A percentile compares a stretch with the other conserved stretches of the same genome.
Evolutionary conservation across 2,797 vertebrate species (phyloP).

Genomic region (Heterohyrax brucei): DNA sequence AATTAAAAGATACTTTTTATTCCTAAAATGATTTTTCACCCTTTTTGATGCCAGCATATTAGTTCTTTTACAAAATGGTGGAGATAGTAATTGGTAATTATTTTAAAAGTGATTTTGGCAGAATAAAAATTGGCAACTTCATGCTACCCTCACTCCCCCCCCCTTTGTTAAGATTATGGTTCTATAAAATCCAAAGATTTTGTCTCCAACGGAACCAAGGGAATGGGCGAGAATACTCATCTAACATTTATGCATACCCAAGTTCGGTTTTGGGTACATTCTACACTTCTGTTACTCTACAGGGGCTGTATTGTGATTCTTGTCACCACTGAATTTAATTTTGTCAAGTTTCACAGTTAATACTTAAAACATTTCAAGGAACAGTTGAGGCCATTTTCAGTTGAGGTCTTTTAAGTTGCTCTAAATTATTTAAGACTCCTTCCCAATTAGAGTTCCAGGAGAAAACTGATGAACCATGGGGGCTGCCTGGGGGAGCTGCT

Average conservation of each 20-base stretch:
- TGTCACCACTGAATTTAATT: background rate
- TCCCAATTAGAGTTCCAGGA: conserved; percentile 66
- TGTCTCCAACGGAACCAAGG: conserved; percentile 51
- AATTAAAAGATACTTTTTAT: conserved; percentile 61
- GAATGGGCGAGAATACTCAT: conserved; percentile 37
- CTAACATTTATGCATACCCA: conserved; percentile 34
- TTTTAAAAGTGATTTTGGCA: conserved; percentile 56
- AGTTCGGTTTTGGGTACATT: conserved; percentile 32
- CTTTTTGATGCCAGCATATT: conserved; percentile 60
- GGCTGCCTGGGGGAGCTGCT: conserved; percentile 43
- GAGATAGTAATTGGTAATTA: conserved; percentile 48
- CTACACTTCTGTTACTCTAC: background rate
- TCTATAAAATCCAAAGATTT: conserved; percentile 74
- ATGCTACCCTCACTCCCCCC: background rate
- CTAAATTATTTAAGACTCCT: conserved; percentile 69
- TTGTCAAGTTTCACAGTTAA: conserved; percentile 40
- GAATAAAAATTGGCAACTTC: conserved; percentile 59
- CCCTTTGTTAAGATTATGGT: background rate
- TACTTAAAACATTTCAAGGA: conserved; percentile 59
- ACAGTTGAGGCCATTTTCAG: conserved; percentile 65
- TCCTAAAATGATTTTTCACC: conserved; percentile 50
- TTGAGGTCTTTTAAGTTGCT: conserved; percentile 53
- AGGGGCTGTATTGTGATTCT: conserved; percentile 43
- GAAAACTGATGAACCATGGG: background rate
- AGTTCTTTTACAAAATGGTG: conserved; percentile 72